Percentiles rank a stretch among this genome's conserved stretches.
Evolutionary conservation across 1,140 invertebrate species (phyloP).

Genomic region (Coboldia fuscipes): DNA sequence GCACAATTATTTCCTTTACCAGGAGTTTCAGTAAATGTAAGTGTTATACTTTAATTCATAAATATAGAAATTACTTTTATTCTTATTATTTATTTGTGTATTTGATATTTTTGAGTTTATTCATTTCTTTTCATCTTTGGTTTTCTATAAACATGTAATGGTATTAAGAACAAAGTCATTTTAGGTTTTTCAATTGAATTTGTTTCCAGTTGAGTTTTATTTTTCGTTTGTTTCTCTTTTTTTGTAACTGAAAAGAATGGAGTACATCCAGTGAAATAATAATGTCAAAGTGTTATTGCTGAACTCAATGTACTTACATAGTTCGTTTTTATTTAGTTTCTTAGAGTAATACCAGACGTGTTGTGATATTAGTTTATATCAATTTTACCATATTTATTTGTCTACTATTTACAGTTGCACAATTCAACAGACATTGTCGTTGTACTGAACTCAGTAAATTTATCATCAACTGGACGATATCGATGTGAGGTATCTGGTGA

Average conservation of each 20-base stretch:
- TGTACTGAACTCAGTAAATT: constrained; percentile 44
- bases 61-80: constrained; percentile 4
- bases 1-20: constrained; percentile 33
- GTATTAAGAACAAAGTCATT: not conserved
- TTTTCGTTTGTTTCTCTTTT: not conserved
- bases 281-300: not conserved
- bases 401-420: constrained; percentile 31
- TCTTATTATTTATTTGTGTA: not conserved
- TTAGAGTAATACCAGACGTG: not conserved
- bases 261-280: not conserved
- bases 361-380: not conserved
- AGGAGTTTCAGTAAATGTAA: constrained; percentile 41
- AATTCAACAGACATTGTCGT: constrained; percentile 52
- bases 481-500: constrained; percentile 71
- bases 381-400: not conserved
- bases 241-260: not conserved
- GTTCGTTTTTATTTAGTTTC: not conserved
- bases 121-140: not conserved
- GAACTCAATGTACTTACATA: not conserved
- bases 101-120: not conserved
- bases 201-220: not conserved
- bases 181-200: not conserved
- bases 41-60: constrained; percentile 9
- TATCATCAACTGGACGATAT: constrained; percentile 57
- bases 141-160: not conserved